Evolutionary conservation across 2,888 invertebrate genomes (phyloP), one percentile per base, ranked within the genome.

Genomic region (Megaustenia siamemsis): DNA sequence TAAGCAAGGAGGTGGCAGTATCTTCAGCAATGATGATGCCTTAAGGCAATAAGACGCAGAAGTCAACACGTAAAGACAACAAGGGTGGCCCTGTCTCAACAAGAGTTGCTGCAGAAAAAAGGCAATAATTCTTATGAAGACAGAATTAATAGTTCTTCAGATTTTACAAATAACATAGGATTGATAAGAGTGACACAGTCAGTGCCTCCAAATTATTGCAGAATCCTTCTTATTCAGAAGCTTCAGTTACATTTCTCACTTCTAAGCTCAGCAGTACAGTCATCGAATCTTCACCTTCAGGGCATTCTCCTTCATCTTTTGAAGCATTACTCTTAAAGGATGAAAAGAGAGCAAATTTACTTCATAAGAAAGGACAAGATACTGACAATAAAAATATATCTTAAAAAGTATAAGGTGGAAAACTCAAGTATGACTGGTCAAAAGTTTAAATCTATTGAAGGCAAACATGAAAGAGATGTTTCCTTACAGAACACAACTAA

Each of bases 1-100:
- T 40, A 91, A 90, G 87, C 86, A 86, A 28, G 86, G 90, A 81
- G 90, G 89, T 43, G 88, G 91, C 38, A 90, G 90, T 18, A 90
- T 92, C 49, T 86, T 88, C 49, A 91, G 89, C 80, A 92, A 88
- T 83, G 35, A 88, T 77, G 90, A 90, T 88, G 91, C 91, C 87
- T 85, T 56, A 28, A 78, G 8, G 49, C 69, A n/a, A 28, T 38
- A 49, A 71, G 79, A 53, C n/a, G 69, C n/a, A 83, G 77, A 66
- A 49, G 68, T 38, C 84, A 79, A 4, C 24, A 6, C 2, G 12
- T 66, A 38, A 80, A 81, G 35, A 40, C 84, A 76, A 56, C 45
- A 18, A 69, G 81, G 66, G 24, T 63, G 24, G 66, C 84, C 38
- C 73, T 80, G 8, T 80, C 76, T 35, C 80, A 84, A 53, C 80